Conservation (phyloP, 2,113 vertebrate species). For the Oryctolagus cuniculus region DNA sequence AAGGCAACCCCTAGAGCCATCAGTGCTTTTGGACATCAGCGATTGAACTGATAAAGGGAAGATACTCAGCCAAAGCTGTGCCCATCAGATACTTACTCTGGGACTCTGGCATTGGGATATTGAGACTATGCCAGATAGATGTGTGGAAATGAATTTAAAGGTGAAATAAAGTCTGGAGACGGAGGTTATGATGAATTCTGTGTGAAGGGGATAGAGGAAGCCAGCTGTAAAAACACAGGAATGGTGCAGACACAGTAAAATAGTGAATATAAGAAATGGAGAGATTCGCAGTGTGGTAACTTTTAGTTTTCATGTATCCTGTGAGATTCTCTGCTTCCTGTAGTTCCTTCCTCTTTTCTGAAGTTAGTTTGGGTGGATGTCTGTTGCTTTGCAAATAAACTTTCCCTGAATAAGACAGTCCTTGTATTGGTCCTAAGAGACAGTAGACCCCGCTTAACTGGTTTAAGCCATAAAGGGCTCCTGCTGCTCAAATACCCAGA, state of each 20-base stretch:
- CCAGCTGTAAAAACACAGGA: neutral
- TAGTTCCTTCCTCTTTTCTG: neutral
- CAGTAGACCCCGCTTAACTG: slow-evolving; percentile 2
- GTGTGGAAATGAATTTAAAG: slow-evolving; percentile 7
- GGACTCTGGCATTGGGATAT: neutral
- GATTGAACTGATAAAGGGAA: neutral
- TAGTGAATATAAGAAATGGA: neutral
- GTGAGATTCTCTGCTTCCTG: neutral
- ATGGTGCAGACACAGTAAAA: neutral
- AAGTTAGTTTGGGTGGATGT: slow-evolving; percentile 7
- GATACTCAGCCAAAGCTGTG: neutral
- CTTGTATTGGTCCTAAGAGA: slow-evolving; percentile 26
- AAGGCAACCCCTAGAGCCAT: neutral
- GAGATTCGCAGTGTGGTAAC: neutral
- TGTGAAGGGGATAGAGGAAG: neutral
- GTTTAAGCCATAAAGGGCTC: neutral
- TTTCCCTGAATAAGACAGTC: neutral
- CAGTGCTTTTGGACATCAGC: neutral
- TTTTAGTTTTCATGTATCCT: neutral
- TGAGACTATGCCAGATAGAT: neutral
- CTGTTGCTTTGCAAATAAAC: slow-evolving; percentile 21
- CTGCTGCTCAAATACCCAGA: neutral
- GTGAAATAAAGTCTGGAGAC: neutral
- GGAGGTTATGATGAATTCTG: neutral
- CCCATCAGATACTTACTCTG: neutral